These are phyloP conservation scores for Diarsia mendica DNA, from an alignment of 2,888 invertebrate genomes.

Conservation along the genomic window DNA sequence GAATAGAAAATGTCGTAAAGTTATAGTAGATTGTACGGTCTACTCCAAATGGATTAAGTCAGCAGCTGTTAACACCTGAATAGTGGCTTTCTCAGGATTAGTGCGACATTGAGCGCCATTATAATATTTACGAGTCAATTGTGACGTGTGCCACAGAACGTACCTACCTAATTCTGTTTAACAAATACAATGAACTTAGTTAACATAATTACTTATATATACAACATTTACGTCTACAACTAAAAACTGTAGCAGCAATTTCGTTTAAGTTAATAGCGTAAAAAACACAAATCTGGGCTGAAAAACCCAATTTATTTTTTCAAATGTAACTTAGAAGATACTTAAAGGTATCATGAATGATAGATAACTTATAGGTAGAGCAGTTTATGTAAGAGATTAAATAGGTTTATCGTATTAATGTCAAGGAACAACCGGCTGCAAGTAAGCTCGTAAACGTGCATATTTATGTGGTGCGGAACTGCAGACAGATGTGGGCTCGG, in stretches of 20 bases:
- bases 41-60: background rate
- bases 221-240: background rate
- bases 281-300: background rate
- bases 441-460: slow-evolving; percentile 55
- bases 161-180: background rate
- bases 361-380: slow-evolving; percentile 13
- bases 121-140: background rate
- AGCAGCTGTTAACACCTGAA: slow-evolving; percentile 33
- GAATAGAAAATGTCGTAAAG: background rate
- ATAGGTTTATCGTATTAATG: slow-evolving; percentile 59
- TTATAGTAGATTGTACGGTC: background rate
- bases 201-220: background rate
- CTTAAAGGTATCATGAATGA: slow-evolving; percentile 11
- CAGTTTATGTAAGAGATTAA: slow-evolving; percentile 26
- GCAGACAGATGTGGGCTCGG: slow-evolving; percentile 45
- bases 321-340: background rate
- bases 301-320: background rate
- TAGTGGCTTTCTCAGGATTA: slow-evolving; percentile 12
- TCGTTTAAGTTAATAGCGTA: background rate
- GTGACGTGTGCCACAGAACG: slow-evolving; percentile 4
- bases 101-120: slow-evolving; percentile 24
- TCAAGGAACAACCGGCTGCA: slow-evolving; percentile 49
- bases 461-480: slow-evolving; percentile 36
- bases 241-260: background rate
- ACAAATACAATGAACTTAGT: slow-evolving; percentile 13